A percentile compares a stretch with the other conserved stretches of the same genome.
Conservation (phyloP, 2,888 invertebrate species). For the Pristionchus maxplancki region DNA sequence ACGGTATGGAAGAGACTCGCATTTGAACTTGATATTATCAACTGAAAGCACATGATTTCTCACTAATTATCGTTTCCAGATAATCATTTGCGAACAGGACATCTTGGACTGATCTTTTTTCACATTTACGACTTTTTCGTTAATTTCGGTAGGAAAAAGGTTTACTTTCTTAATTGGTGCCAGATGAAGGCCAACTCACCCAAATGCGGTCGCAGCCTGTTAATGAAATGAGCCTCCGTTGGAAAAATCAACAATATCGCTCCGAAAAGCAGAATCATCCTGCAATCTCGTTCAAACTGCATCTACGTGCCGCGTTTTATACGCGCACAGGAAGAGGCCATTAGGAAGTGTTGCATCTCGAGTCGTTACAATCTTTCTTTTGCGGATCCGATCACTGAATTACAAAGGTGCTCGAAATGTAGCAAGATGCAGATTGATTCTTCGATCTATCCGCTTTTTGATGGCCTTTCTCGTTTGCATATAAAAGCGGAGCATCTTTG, state of each 20-base stretch:
- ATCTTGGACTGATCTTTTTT: no score
- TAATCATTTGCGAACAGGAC: no score
- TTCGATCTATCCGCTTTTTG: no score
- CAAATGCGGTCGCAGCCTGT: background rate
- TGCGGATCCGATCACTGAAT: background rate
- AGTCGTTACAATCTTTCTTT: background rate
- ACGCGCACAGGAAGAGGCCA: background rate
- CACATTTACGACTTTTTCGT: no score
- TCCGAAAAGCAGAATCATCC: background rate
- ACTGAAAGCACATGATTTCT: background rate
- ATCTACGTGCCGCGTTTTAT: background rate
- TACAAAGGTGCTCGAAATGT: background rate
- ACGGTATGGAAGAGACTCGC: background rate
- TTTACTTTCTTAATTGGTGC: no score
- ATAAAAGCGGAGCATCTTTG: background rate
- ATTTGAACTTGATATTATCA: background rate
- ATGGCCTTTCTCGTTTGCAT: background rate
- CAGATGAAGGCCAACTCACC: background rate
- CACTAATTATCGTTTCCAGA: no score
- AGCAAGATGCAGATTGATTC: background rate
- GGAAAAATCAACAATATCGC: background rate
- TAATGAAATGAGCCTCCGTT: background rate
- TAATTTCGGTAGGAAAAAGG: no score
- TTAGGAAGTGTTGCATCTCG: background rate
- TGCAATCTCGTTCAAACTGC: background rate